phyloP scores from a whole-genome alignment of 2,888 invertebrate genomes.

The Andrena fulva region DNA sequence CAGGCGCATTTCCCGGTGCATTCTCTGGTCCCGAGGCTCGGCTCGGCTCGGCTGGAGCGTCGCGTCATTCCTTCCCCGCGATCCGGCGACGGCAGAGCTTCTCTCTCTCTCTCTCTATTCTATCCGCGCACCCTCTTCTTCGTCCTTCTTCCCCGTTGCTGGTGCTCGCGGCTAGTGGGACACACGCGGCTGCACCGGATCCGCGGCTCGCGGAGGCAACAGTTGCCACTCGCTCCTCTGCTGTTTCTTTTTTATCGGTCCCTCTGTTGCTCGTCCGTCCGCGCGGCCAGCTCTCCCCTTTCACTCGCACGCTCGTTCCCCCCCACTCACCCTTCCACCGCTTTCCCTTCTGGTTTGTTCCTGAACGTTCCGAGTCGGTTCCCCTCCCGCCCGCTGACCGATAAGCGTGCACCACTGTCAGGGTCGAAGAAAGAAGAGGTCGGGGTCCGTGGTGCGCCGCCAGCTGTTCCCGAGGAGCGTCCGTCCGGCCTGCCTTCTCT shows the following conservation, averaged over 20 bases:
- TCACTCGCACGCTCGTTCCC: background rate
- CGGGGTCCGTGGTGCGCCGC: background rate
- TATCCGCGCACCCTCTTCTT: slow-evolving; percentile 6
- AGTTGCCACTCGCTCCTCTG: slow-evolving; percentile 5
- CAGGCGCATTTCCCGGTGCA: slow-evolving; percentile 69
- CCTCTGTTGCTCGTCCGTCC: background rate
- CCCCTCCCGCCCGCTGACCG: slow-evolving; percentile 33
- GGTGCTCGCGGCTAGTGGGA: background rate
- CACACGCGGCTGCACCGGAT: background rate
- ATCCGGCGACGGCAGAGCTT: slow-evolving; percentile 30
- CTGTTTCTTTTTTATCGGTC: background rate
- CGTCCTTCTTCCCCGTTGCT: background rate
- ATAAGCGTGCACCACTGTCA: slow-evolving; percentile 45
- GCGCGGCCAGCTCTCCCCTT: background rate
- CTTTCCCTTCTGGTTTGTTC: background rate
- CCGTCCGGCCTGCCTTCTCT: background rate
- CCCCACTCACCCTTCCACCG: background rate
- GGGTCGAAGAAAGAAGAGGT: slow-evolving; percentile 50
- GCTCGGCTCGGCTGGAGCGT: slow-evolving; percentile 28
- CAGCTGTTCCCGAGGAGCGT: slow-evolving; percentile 21
- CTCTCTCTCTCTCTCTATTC: slow-evolving; percentile 23
- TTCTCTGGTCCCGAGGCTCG: slow-evolving; percentile 34
- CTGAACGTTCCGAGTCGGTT: background rate
- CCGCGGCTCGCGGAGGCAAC: background rate
- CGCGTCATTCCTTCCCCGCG: slow-evolving; percentile 66